Conservation (phyloP, 2,797 vertebrate species). For the Mormyrus proboscirostris region DNA sequence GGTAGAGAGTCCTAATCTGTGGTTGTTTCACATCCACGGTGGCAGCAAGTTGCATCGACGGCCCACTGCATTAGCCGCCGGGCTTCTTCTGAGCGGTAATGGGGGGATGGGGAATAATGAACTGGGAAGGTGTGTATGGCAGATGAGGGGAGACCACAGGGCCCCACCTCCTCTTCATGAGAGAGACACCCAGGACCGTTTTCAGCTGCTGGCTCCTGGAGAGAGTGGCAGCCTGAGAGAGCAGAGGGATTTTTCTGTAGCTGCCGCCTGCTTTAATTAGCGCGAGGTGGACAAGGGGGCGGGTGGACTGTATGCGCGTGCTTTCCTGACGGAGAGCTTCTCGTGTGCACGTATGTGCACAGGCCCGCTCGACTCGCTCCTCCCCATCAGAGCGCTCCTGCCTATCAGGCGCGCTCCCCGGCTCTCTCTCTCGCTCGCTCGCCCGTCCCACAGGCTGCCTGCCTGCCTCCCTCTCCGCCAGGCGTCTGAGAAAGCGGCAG, state of each 20-base stretch:
- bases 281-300: not conserved
- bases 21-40: slow-evolving; percentile 13
- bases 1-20: slow-evolving; percentile 39
- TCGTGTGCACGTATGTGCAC: not conserved
- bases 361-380: not conserved
- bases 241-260: slow-evolving; percentile 37
- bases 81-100: slow-evolving; percentile 28
- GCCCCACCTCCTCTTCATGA: slow-evolving; percentile 13
- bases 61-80: not conserved
- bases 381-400: not conserved
- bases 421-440: slow-evolving; percentile 26
- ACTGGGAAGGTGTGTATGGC: slow-evolving; percentile 45
- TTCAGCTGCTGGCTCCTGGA: not conserved
- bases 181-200: not conserved
- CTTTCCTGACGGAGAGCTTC: not conserved
- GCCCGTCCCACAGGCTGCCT: slow-evolving; percentile 12
- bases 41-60: not conserved
- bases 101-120: slow-evolving; percentile 56
- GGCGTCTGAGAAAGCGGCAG: slow-evolving; percentile 58
- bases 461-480: slow-evolving; percentile 33
- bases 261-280: not conserved
- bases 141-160: slow-evolving; percentile 32
- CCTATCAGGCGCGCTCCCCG: slow-evolving; percentile 18
- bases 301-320: not conserved
- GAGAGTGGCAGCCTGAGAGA: slow-evolving; percentile 33